phyloP scores from a whole-genome alignment of 1,140 invertebrate genomes.

The Cherax destructor region DNA sequence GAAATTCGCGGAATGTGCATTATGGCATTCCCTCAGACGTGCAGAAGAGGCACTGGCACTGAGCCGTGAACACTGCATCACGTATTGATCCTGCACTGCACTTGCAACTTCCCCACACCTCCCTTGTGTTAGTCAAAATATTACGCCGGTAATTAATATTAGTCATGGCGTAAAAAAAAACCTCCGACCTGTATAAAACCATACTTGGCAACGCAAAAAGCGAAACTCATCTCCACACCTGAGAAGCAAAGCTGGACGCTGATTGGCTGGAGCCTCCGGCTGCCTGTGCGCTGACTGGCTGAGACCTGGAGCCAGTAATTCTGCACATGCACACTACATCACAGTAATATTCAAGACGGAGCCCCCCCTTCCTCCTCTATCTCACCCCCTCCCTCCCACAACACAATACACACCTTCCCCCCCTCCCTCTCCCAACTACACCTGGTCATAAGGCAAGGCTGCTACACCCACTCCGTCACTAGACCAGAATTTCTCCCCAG shows the following conservation, averaged over 20 bases:
- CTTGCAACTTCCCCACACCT: background rate
- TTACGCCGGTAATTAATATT: slow-evolving; percentile 35
- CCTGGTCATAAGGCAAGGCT: no score
- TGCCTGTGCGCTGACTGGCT: slow-evolving; percentile 28
- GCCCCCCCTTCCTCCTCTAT: background rate
- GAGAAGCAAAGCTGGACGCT: slow-evolving; percentile 18
- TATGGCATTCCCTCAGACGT: slow-evolving; percentile 18
- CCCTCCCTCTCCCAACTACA: no score
- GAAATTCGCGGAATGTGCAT: slow-evolving; percentile 27
- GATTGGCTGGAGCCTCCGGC: slow-evolving; percentile 21
- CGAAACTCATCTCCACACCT: slow-evolving; percentile 43
- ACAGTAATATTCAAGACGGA: slow-evolving; percentile 29
- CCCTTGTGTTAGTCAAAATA: slow-evolving; percentile 6
- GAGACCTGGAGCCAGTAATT: slow-evolving; percentile 46
- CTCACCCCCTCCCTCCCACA: background rate
- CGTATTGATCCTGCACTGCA: slow-evolving; percentile 15
- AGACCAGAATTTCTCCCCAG: no score
- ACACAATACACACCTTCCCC: background rate
- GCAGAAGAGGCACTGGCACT: no score
- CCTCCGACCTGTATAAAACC: slow-evolving; percentile 34
- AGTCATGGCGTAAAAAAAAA: background rate
- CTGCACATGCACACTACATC: slow-evolving; percentile 53
- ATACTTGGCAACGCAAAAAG: slow-evolving; percentile 36
- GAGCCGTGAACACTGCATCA: background rate
- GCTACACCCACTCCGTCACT: no score